Base-by-base conservation (phyloP, 2,888 invertebrate species). In the Oscheius sp. region DNA sequence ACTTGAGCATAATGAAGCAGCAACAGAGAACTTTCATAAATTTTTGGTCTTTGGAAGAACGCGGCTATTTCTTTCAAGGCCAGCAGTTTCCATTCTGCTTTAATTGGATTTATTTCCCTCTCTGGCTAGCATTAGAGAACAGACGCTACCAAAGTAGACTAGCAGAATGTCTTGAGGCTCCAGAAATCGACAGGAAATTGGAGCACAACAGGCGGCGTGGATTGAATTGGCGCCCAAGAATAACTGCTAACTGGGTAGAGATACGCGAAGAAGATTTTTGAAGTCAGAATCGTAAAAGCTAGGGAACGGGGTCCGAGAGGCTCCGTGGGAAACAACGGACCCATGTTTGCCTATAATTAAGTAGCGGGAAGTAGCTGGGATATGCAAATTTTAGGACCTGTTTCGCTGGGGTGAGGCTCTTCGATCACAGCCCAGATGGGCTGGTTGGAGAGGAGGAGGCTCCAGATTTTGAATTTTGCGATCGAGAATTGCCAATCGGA, bases 381-480 rank as follows among this genome's bases (percentile, higher is more conserved):
- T 6, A 46, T 6, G 6, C 46, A 20, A 3, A 6, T 61, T 61
- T 27, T 20, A 61, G 61, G 4, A 12, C 1, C 27, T 61, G 61
- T 27, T 10, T 45, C 17, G 27, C 61, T 25, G 42, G 42, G 12
- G 29, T 65, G 12, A 53, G 70, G 0, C 58, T 78, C 65, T 78
- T 69, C 68, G 78, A 78, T 65, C 74, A 78, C 63, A 68, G 76
- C 8, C 15, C 50, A 20, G 76, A 78, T 61, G 78, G 78, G 12
- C 37, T 70, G 6, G 72, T 78, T 68, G 78, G 73, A 31, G 65
- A 72, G 25, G 72, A 72, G 25, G 68, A 76, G 31, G 63, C 65
- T 4, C 61, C 76, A 27, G 78, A 78, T 57, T 74, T 73, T 34
- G 76, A 76, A 39, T 76, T 71, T 67, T 78, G 78, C 37, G 74